Evolutionary conservation across 2,113 vertebrate species (phyloP).

Genomic region (Catharus bicknelli): DNA sequence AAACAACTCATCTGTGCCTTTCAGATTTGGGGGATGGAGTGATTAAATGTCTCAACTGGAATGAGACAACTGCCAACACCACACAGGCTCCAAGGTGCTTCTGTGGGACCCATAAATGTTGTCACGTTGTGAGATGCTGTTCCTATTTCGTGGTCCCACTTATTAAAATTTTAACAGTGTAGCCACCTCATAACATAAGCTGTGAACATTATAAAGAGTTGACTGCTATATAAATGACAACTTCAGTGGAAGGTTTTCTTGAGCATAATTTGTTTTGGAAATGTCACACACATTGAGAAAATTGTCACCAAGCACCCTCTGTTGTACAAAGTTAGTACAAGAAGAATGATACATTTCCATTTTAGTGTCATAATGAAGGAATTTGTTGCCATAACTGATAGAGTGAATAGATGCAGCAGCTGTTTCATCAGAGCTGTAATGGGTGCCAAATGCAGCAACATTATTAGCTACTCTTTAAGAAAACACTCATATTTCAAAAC

Average conservation of each 20-base stretch:
- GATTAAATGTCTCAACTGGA: neutral
- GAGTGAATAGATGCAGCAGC: conserved; percentile 66
- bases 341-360: conserved; percentile 75
- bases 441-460: conserved; percentile 42
- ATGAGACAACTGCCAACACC: conserved; percentile 2
- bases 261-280: conserved; percentile 64
- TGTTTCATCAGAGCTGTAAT: conserved; percentile 51
- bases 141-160: neutral
- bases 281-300: conserved; percentile 63
- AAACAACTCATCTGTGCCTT: neutral
- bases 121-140: neutral
- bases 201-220: conserved; percentile 34
- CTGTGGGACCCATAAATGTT: neutral
- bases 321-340: conserved; percentile 69
- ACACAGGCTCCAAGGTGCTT: conserved; percentile 23
- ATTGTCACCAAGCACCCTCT: conserved; percentile 72
- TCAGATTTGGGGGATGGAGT: neutral
- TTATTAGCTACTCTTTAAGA: conserved; percentile 41
- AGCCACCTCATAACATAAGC: conserved; percentile 30
- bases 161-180: conserved; percentile 28
- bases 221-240: conserved; percentile 39
- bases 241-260: conserved; percentile 38
- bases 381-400: conserved; percentile 68
- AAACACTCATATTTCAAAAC: conserved; percentile 33
- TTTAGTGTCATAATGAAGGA: conserved; percentile 72